Conservation (phyloP, 2,797 vertebrate genomes). For the Oryzias sinensis region DNA sequence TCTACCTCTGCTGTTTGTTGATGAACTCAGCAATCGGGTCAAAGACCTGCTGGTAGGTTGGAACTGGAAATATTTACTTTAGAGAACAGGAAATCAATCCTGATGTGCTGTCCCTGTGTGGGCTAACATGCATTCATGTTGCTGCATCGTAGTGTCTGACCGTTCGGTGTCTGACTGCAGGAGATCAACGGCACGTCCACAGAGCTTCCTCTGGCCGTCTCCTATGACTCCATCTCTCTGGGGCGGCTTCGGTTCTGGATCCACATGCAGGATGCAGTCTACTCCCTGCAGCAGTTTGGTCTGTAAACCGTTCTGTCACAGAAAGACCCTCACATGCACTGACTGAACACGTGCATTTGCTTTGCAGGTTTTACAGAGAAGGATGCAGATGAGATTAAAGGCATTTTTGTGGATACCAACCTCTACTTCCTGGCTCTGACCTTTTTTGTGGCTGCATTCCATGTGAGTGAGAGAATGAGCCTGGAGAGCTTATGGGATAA, state of each 20-base stretch:
- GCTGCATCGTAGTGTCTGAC: neutral
- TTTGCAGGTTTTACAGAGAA: constrained; percentile 94
- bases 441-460: constrained; percentile 96
- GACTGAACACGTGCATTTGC: neutral
- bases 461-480: constrained; percentile 78
- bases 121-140: neutral
- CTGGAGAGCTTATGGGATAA: no score
- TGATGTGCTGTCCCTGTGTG: neutral
- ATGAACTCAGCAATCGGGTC: constrained; percentile 96
- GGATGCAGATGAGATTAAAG: constrained; percentile 97
- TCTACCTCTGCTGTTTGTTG: constrained; percentile 97
- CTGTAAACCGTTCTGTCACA: constrained; percentile 27
- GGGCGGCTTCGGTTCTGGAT: constrained; percentile 96
- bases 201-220: constrained; percentile 90
- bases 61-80: constrained; percentile 5
- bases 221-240: constrained; percentile 93
- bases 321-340: neutral
- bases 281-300: constrained; percentile 95
- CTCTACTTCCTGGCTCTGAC: constrained; percentile 94
- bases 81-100: neutral
- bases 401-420: constrained; percentile 98
- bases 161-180: constrained; percentile 61
- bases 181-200: constrained; percentile 89
- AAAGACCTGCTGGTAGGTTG: constrained; percentile 82
- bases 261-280: constrained; percentile 98